Base-by-base conservation (phyloP, 2,113 vertebrate genomes). In the Rhinogobius similis region DNA sequence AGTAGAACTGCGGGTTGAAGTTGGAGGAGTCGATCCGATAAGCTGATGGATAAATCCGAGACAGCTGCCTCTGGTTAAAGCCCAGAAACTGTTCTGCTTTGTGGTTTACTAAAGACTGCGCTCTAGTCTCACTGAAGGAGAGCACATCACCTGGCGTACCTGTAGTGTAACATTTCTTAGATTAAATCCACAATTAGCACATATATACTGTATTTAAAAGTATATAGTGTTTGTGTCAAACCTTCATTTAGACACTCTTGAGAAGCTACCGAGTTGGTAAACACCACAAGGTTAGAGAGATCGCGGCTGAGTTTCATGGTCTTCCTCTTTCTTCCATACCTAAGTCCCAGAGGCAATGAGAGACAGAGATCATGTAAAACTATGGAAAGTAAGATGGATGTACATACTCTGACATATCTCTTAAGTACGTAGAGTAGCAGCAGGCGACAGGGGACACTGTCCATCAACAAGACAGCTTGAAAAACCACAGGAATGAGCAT, bases 1-100 rank as follows among this genome's bases (percentile, higher is more conserved):
- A 99, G 87, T 98, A 99, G 0, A 96, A 93, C 77, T 98, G 90
- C 0, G 98, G 98, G 88, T 99, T 98, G 87, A 98, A 98, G 86
- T 99, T 99, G 82, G 96, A 98, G 56, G 98, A 99, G 90, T 99
- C 97, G 0, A 99, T 98, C 38, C 98, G 93, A 68, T 98, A 99
- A 67, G 97, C 98, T 0, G 98, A 99, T 1, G 98, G 98, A 70
- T 99, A 99, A 86, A 99, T 95, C 76, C 97, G 91, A 1, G 95
- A 97, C 70, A 99, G 94, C 83, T 99, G 98, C 46, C 92, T 95
- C 88, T 99, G 97, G 91, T 99, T 99, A 70, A 98, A 98, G 32
- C 87, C 82, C 89, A 98, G 94, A 69, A 98, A 96, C 86, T 95
- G 95, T 62, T 98, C 96, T 0, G 95, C 87, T 81, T 93, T 95